Evolutionary conservation across 2,113 vertebrate genomes (phyloP), one percentile per base, ranked within the genome.

Genomic region (Osmerus eperlanus): DNA sequence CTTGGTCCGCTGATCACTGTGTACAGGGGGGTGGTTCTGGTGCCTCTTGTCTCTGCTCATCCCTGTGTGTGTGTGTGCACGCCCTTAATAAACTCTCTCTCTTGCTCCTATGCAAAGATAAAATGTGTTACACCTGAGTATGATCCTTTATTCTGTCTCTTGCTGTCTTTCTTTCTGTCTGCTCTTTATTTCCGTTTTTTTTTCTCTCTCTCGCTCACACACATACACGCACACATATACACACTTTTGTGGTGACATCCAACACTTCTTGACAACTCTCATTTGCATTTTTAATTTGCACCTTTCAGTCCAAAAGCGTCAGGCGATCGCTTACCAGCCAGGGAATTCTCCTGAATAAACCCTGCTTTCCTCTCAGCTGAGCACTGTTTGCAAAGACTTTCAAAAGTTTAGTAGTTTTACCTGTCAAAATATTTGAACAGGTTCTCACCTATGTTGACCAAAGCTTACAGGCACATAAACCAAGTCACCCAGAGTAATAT

Each of bases 271-370:
- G 79, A 18, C 41, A 63, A 67, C 55, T 0, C 68, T 82, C 62
- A 79, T 85, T 87, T 82, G 64, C 78, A 83, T 88, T 83, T 88
- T 83, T 80, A 77, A 90, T 87, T 88, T 71, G 54, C 80, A 76
- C 83, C 78, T 85, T 78, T 81, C 68, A 61, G 63, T 71, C n/a
- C 21, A 59, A 66, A 65, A 69, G 29, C 68, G 70, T 73, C 72
- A 74, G 63, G 60, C n/a, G 18, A 36, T 51, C 9, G n/a, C n/a
- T 52, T 28, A 36, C 64, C 18, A 3, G 14, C 64, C 16, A 64
- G 61, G 32, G 53, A 74, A n/a, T 64, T 51, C 56, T 21, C 79
- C 58, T 3, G 28, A 62, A 29, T 62, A 6, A 62, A 62, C 13
- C 25, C 13, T 15, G 28, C 3, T 25, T 62, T 62, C 60, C 60